Base-by-base conservation (phyloP, 2,888 invertebrate species). In the Drosophila borborema region DNA sequence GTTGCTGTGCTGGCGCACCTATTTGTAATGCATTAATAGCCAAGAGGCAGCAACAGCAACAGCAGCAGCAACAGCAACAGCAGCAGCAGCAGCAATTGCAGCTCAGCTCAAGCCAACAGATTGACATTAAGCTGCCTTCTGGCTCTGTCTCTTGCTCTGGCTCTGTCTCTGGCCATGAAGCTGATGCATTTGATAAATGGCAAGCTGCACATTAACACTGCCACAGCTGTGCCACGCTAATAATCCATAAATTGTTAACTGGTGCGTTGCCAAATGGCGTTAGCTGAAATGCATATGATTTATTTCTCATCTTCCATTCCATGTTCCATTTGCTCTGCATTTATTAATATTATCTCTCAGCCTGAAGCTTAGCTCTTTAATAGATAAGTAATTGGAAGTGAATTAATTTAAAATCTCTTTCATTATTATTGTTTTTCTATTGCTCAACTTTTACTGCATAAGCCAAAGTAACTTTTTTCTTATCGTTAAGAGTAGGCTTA, bases 1-100 rank as follows among this genome's bases (percentile, higher is more conserved):
- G 45, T 8, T 23, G 46, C 3, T 46, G 46, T 16, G 23, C 23
- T 46, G 89, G 84, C 89, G 79, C 84, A 89, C 86, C 85, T 89
- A 85, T 89, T 85, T 85, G 89, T 85, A 89, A 86, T 78, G 88
- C 82, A 87, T 85, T 89, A 89, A 86, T 84, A 85, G 80, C 75
- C 64, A 79, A 71, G 61, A 69, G 72, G 67, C 71, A 67, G 36
- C 70, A 70, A 41, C 72, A 72, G 43, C 53, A 51, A 28, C 73
- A 68, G 40, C 72, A 45, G 5, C 71, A 67, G 36, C 74, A 70
- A 41, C 71, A 67, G 36, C 70, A 70, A 41, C 72, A 68, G 40
- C 72, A 45, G 6, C 64, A 53, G 16, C 66, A 68, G 55, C 78
- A 75, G 64, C 68, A 71, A 63, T 68, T 80, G 66, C 67, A 67